Percentiles rank a stretch among this genome's conserved stretches.
Conservation (phyloP, 1,140 invertebrate genomes). For the Drosophila baimaii region DNA sequence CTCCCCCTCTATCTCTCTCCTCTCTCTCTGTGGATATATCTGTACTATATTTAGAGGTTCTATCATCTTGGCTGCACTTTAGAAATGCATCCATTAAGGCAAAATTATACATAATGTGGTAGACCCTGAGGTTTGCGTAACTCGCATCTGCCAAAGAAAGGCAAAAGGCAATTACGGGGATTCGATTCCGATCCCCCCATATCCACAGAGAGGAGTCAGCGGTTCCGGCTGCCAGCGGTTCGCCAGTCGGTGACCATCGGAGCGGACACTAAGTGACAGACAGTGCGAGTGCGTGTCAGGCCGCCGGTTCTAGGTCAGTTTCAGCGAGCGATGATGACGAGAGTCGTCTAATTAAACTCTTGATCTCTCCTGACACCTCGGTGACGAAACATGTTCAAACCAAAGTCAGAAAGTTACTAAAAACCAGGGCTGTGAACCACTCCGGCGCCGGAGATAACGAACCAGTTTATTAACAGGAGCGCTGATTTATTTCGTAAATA, state of each 20-base stretch:
- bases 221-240: background rate
- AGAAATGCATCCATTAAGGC: constrained; percentile 4
- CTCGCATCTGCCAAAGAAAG: constrained; percentile 4
- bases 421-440: no score
- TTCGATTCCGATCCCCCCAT: background rate
- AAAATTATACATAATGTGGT: constrained; percentile 3
- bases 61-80: constrained; percentile 15
- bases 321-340: background rate
- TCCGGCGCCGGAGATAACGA: no score
- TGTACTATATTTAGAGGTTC: background rate
- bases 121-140: constrained; percentile 25
- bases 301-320: constrained; percentile 28
- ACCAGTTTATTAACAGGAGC: no score
- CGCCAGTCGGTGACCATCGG: constrained; percentile 14
- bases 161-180: background rate
- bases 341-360: constrained; percentile 26
- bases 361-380: constrained; percentile 15
- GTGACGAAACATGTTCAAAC: no score
- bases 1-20: background rate
- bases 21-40: background rate
- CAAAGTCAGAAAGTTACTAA: no score
- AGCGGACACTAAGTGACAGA: constrained; percentile 15
- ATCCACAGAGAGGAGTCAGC: background rate
- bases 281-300: constrained; percentile 9
- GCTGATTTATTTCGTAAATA: no score